Evolutionary conservation across 1,140 invertebrate species (phyloP), one percentile per base, ranked within the genome.

Genomic region (Hyles euphorbiae): DNA sequence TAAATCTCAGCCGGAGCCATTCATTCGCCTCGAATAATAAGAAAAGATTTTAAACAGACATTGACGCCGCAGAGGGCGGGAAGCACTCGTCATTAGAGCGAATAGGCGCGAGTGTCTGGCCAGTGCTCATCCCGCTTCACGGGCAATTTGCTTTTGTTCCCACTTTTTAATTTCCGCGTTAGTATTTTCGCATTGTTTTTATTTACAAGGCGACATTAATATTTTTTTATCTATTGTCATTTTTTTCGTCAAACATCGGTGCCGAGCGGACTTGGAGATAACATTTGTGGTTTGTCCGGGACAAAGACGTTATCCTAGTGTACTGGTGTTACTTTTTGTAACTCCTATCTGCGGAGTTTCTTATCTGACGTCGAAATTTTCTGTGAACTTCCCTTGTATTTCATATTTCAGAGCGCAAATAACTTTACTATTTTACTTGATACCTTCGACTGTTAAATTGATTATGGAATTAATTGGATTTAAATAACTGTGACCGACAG

Each of bases 121-220:
- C 65, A 34, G 34, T 60, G 63, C 61, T 73, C 67, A 67, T 74
- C 70, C 68, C 76, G 71, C 78, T 74, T 72, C 74, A 76, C 78
- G 69, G 76, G 59, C 70, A 78, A 82, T 85, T 82, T 81, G 71
- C 73, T 76, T 81, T 81, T 85, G 77, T 85, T 83, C 74, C 73
- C 58, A 64, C 53, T 56, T 82, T 85, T 81, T 82, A 86, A 83
- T 83, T 85, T 81, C 77, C 78, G 71, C 60, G 70, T 74, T 72
- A 73, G 73, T 75, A 72, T 81, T 83, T 78, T 74, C 56, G 66
- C 74, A 76, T 81, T 81, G 73, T 75, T 70, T 65, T 62, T 54
- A 60, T 71, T 76, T 77, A 53, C 50, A 34, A 54, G 55, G 63
- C 12, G 70, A 63, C 57, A 67, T 56, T 44, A 67, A 81, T 81